Conservation (phyloP, 2,888 invertebrate genomes). For the Drosophila atroscutellata region DNA sequence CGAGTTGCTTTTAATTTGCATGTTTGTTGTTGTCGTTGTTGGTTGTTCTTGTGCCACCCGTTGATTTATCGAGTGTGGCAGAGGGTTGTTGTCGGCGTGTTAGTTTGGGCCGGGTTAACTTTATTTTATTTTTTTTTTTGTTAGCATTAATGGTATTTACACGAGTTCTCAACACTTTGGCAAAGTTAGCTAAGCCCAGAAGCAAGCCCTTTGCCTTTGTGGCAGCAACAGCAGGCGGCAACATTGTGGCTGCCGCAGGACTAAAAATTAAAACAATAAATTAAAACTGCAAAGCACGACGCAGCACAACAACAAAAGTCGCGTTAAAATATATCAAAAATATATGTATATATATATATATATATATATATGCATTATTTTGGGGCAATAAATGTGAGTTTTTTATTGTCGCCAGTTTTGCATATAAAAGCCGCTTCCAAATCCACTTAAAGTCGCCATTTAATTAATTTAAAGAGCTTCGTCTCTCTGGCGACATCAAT, state of each 20-base stretch:
- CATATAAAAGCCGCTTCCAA: slow-evolving; percentile 41
- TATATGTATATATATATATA: slow-evolving; percentile 13
- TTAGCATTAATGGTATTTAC: slow-evolving; percentile 74
- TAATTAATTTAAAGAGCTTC: slow-evolving; percentile 49
- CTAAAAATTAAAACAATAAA: slow-evolving; percentile 78
- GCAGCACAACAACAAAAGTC: neutral
- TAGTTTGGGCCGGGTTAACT: slow-evolving; percentile 24
- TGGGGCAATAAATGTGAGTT: slow-evolving; percentile 49
- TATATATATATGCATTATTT: slow-evolving; percentile 45
- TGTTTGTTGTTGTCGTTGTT: slow-evolving; percentile 14
- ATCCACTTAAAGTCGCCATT: slow-evolving; percentile 39
- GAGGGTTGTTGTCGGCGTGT: neutral
- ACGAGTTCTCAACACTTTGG: slow-evolving; percentile 75
- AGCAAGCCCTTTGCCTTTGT: slow-evolving; percentile 13
- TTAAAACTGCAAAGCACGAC: slow-evolving; percentile 28
- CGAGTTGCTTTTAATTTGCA: slow-evolving; percentile 61
- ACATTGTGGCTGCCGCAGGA: slow-evolving; percentile 59
- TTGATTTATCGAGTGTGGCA: slow-evolving; percentile 65
- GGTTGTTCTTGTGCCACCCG: slow-evolving; percentile 25
- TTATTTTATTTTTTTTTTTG: slow-evolving; percentile 19
- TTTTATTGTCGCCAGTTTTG: slow-evolving; percentile 45
- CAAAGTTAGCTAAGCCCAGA: slow-evolving; percentile 40
- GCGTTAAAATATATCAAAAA: neutral
- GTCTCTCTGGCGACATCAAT: slow-evolving; percentile 7
- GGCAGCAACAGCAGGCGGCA: slow-evolving; percentile 45